Base-by-base conservation (phyloP, 1,140 invertebrate genomes). In the Cheumatopsyche charites region DNA sequence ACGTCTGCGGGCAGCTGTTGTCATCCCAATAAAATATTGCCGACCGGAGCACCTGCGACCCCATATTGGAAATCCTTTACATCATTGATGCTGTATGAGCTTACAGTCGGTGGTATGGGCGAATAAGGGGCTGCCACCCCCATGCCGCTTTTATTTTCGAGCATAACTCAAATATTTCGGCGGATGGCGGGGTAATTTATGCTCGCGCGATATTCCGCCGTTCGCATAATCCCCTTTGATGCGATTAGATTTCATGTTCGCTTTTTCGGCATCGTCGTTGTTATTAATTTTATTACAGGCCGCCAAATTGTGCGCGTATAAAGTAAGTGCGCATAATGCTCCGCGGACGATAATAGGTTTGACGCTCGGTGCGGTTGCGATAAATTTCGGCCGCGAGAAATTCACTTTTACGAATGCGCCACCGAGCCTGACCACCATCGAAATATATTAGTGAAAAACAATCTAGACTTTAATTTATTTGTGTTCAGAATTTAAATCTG, bases 21-120 rank as follows among this genome's bases (percentile, higher is more conserved):
- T 58, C 55, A 58, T 58, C 55, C 55, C 55, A 58, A 58, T 58
- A 58, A 58, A 58, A 58, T 58, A 58, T 58, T 17, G 55, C 55
- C 55, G 55, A 26, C 21, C 55, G 19, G 55, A 25, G 21, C 21
- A 23, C 19, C 55, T 26, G 19, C 21, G 21, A 58, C 55, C 55
- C 21, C 21, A 58, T 58, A 58, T 58, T 58, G 55, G 55, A 58
- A 58, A 58, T 58, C 55, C 55, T 26, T 58, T 58, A 58, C 55
- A 58, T 58, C 55, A 58, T 58, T 58, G 55, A 58, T 58, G 55
- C 23, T 58, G 55, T 58, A 23, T 25, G 55, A 58, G 55, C 55
- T 25, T 58, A 25, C 3, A 36, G 29, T n/a, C n/a, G n/a, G n/a
- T n/a, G n/a, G n/a, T n/a, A n/a, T 21, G n/a, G n/a, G 49, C 13